Base-by-base conservation (phyloP, 2,113 vertebrate species). In the Dipodomys ordii region DNA sequence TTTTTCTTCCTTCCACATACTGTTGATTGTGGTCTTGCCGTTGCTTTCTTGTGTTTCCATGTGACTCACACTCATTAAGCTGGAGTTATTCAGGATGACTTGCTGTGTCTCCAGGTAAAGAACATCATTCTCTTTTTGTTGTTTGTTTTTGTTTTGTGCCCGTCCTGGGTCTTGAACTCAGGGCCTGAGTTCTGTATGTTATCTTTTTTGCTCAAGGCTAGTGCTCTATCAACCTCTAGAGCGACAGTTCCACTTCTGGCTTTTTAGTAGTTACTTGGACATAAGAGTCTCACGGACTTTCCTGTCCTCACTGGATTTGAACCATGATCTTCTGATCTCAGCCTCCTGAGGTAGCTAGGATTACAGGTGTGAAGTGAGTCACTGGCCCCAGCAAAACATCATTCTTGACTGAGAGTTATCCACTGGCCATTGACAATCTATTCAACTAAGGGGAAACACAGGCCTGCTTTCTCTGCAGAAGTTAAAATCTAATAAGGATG, bases 401-500 rank as follows among this genome's bases (percentile, higher is more conserved):
- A 32, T 15, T n/a, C 67, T 86, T 81, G 44, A 82, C 28, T 39
- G 20, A 1, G 18, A 83, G 23, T 44, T 19, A 11, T 91, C 86
- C 10, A 0, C 0, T 64, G 30, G 64, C 46, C 23, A 23, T 27
- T 28, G 53, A 60, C 25, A 72, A 13, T 62, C 39, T 32, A 46
- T 15, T 60, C 28, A n/a, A 22, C 28, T 81, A 69, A 60, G 8
- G 7, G 60, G 74, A 92, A 60, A 62, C 3, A 13, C 3, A 22
- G 53, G 53, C 53, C 53, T 57, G 32, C 10, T 32, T 11, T 32
- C 65, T 76, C 57, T 32, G 46, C 82, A 8, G 10, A 67, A 67
- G 23, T 67, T 28, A 64, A 94, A 94, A 87, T 67, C n/a, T 20
- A 87, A 49, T 13, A 49, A 49, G 53, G 30, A 78, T 60, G 44